Percentiles rank a stretch among this genome's conserved stretches.
Conservation (phyloP, 30 jellyfish, hydroid and myxozoan genomes). For the Hydractinia echinata region DNA sequence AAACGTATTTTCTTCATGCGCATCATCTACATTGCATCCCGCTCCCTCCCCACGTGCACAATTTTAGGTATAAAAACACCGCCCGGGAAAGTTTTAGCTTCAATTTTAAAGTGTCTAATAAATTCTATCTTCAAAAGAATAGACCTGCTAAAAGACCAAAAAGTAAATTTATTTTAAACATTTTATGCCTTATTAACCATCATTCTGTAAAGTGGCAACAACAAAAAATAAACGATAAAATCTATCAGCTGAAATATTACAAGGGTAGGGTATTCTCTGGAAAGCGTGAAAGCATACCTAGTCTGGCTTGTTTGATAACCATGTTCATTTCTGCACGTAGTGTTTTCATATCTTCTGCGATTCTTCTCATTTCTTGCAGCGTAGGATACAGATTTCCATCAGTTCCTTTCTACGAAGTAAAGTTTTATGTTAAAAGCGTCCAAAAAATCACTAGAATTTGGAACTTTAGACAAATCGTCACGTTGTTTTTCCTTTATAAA, state of each 20-base stretch:
- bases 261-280: neutral
- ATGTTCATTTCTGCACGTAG: constrained; percentile 40
- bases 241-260: neutral
- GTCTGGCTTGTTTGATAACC: constrained; percentile 47
- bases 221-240: neutral
- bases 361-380: constrained; percentile 55
- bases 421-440: neutral
- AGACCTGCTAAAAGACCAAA: no score
- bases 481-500: no score
- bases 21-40: no score
- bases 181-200: neutral
- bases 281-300: constrained; percentile 37
- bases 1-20: no score
- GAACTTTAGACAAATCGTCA: no score
- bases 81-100: no score
- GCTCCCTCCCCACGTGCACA: no score
- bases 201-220: neutral
- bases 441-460: neutral
- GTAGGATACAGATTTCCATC: constrained; percentile 71
- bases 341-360: constrained; percentile 58
- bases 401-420: constrained; percentile 46
- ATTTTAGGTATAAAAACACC: no score
- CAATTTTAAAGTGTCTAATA: no score
- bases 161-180: no score
- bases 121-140: no score